Conservation (phyloP, 2,888 invertebrate species). For the Ditylenchus weischeri region DNA sequence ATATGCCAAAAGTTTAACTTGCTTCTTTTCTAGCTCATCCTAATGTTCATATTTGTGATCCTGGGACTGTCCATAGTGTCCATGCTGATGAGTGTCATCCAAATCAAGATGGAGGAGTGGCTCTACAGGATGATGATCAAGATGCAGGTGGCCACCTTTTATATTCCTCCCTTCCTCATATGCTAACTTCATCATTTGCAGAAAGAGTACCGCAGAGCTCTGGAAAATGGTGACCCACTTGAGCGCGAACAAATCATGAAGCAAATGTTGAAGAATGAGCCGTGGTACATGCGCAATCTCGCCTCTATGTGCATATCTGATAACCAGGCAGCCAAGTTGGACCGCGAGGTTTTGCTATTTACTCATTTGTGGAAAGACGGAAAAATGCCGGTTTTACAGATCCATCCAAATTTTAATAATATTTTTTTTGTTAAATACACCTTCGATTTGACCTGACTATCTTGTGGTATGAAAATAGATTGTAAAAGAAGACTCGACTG, state of each 20-base stretch:
- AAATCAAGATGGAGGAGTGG: constrained; percentile 58
- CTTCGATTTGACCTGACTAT: too few species aligned
- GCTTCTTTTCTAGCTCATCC: constrained; percentile 71
- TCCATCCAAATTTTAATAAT: too few species aligned
- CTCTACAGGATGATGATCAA: constrained; percentile 52
- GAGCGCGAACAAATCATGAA: constrained; percentile 34
- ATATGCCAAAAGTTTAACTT: too few species aligned
- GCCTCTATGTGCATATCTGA: constrained; percentile 46
- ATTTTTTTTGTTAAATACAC: too few species aligned
- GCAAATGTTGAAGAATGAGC: constrained; percentile 42
- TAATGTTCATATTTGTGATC: constrained; percentile 84
- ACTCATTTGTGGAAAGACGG: not conserved
- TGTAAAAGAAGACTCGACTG: too few species aligned
- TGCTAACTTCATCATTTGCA: constrained; percentile 25
- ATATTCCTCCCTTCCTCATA: not conserved
- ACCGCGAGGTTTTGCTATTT: constrained; percentile 35
- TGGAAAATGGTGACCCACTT: constrained; percentile 41
- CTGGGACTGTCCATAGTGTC: constrained; percentile 91
- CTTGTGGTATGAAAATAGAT: too few species aligned
- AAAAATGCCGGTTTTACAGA: too few species aligned
- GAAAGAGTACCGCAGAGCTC: constrained; percentile 49
- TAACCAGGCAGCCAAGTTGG: constrained; percentile 43
- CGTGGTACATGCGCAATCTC: constrained; percentile 44
- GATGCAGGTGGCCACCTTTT: constrained; percentile 35
- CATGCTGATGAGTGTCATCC: constrained; percentile 85